Evolutionary conservation across 2,113 vertebrate species (phyloP).

Genomic region (Sylvia atricapilla): DNA sequence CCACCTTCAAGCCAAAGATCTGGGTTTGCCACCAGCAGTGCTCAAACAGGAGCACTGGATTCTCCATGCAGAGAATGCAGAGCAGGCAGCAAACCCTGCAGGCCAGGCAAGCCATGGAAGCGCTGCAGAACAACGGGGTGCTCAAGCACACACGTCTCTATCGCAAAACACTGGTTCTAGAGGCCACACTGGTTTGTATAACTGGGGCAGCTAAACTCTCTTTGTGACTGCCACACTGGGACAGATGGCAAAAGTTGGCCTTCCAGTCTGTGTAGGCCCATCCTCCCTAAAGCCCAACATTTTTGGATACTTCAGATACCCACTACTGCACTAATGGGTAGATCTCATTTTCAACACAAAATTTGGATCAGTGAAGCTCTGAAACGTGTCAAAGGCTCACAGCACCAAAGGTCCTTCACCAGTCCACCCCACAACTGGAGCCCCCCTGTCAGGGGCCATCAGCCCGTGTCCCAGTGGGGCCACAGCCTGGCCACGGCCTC

Average conservation of each 20-base stretch:
- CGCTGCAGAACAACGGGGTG: fast-evolving
- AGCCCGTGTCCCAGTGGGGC: not conserved
- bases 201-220: not conserved
- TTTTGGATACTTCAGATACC: fast-evolving
- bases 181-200: fast-evolving
- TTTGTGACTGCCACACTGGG: not conserved
- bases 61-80: not conserved
- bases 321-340: not conserved
- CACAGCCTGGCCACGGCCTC: not conserved
- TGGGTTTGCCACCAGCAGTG: fast-evolving
- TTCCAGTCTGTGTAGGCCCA: not conserved
- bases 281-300: not conserved
- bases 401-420: not conserved
- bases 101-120: not conserved
- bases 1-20: not conserved
- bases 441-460: fast-evolving
- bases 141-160: not conserved
- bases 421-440: not conserved
- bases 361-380: not conserved
- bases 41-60: no score
- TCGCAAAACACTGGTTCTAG: not conserved
- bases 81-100: not conserved
- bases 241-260: not conserved
- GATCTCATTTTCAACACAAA: not conserved
- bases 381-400: not conserved